Conservation (phyloP, 2,113 vertebrate genomes). For the Urocitellus parryii region DNA sequence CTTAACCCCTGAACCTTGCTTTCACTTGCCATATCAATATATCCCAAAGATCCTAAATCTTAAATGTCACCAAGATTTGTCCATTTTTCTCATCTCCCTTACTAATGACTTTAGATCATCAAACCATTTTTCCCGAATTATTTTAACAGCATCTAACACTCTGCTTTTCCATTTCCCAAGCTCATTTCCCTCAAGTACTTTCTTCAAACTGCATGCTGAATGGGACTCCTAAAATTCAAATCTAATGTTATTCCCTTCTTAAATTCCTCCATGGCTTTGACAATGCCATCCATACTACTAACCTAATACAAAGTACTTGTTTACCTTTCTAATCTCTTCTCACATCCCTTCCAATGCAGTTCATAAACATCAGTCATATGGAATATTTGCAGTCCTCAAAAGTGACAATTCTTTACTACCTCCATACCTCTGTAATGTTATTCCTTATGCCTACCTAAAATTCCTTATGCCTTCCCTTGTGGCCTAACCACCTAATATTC, state of each 20-base stretch:
- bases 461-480: neutral
- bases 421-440: neutral
- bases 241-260: neutral
- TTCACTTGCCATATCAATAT: neutral
- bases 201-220: conserved; percentile 2
- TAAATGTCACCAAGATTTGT: neutral
- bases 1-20: neutral
- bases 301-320: neutral
- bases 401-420: neutral
- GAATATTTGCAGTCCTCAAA: neutral
- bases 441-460: neutral
- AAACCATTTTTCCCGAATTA: neutral
- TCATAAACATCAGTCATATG: neutral
- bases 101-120: neutral
- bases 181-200: conserved; percentile 24
- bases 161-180: neutral
- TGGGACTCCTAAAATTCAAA: conserved; percentile 20
- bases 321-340: neutral
- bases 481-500: neutral
- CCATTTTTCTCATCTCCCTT: neutral
- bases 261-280: neutral
- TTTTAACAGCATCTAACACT: neutral
- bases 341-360: neutral
- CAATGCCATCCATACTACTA: neutral
- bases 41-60: neutral